Evolutionary conservation across 2,888 invertebrate genomes (phyloP), one percentile per base, ranked within the genome.

Genomic region (Macrosoma leucophasiata): DNA sequence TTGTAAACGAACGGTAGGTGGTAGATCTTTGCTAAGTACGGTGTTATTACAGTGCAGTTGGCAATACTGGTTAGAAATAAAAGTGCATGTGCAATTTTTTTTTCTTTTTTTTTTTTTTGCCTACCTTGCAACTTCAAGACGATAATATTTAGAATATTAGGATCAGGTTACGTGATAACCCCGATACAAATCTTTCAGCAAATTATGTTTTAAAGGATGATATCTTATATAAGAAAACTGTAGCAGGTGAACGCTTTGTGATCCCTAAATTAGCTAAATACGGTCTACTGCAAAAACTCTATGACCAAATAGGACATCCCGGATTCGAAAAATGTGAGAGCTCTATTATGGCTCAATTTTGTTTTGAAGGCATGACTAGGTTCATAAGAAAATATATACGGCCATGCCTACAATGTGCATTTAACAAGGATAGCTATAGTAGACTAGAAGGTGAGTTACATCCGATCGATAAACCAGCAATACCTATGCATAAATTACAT

Each of bases 301-400:
- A 71, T 24, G 67, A 70, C 22, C 57, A 66, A n/a, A 35, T 55
- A 7, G 65, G 66, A 3, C 66, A 74, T 34, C 52, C 60, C 33
- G 62, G 52, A 0, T 23, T 58, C 1, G 62, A 68, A 7, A 62
- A 56, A 22, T 64, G 62, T 3, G 19, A 68, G 4, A 29, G 48
- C 10, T 34, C 44, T 21, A 43, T 73, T 6, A 50, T 49, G 22
- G 33, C 56, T 17, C 43, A 55, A 17, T 77, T 68, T 46, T 75
- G 68, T 65, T 73, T 75, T 32, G 52, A 55, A 0, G 40, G 52
- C 2, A 68, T 73, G 66, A 50, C 52, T 21, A 31, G 47, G 1
- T 69, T 62, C 28, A 59, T 70, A 1, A 48, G 56, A 14, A 50
- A 59, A 30, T 69, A 75, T 36, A 58, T 74, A 4, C 43, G 37